Evolutionary conservation across 2,797 vertebrate species (phyloP).

Genomic region (Pogoniulus pusillus): DNA sequence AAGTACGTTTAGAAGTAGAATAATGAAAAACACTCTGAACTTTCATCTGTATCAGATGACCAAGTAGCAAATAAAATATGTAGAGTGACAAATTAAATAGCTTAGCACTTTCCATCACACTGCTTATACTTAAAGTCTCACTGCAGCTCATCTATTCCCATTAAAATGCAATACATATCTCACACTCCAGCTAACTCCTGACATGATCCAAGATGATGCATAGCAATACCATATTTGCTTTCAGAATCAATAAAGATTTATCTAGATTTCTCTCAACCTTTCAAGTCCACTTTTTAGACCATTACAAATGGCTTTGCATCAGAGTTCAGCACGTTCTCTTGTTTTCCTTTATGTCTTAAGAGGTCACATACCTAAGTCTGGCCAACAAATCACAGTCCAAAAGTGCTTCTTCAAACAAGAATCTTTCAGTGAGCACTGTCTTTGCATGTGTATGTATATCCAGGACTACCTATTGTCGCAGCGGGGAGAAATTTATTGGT

Average conservation of each 20-base stretch:
- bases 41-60: neutral
- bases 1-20: neutral
- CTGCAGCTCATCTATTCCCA: neutral
- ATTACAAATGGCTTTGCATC: constrained; percentile 14
- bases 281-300: neutral
- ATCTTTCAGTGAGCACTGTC: neutral
- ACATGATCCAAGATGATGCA: neutral
- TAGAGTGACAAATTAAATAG: neutral
- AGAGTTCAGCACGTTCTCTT: neutral
- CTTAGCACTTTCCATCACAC: neutral
- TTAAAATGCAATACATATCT: neutral
- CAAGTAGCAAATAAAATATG: neutral
- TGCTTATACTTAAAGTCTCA: neutral
- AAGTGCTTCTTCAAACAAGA: neutral
- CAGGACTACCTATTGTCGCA: neutral
- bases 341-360: neutral
- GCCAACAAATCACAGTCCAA: neutral
- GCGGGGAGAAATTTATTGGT: too few relatives aligned
- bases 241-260: constrained; percentile 26
- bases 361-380: neutral
- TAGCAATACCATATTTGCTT: neutral
- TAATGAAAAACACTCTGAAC: neutral
- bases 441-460: neutral
- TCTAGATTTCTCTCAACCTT: constrained; percentile 1
- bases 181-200: neutral